Conservation (phyloP, 2,888 invertebrate species). For the Argyresthia goedartella region DNA sequence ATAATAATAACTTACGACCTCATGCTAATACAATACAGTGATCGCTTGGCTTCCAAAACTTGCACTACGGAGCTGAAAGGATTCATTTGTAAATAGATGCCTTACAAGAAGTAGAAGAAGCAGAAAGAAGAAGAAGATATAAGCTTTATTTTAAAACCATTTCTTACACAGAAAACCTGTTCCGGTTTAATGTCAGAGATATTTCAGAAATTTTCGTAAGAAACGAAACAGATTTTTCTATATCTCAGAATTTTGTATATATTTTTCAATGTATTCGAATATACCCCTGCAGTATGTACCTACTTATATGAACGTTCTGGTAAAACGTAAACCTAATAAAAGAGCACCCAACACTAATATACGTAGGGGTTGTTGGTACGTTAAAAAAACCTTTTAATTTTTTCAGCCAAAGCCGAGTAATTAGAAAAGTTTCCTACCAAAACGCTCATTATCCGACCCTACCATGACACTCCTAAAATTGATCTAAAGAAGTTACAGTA, state of each 20-base stretch:
- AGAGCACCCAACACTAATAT: background rate
- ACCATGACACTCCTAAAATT: background rate
- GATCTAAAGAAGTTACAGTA: background rate
- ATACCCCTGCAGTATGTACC: background rate
- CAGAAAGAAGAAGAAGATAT: no score
- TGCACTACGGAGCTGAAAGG: background rate
- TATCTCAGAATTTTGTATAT: background rate
- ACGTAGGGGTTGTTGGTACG: background rate
- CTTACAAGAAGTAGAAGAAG: background rate
- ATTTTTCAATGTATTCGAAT: background rate
- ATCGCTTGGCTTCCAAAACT: background rate
- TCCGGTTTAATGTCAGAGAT: background rate
- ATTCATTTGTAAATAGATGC: background rate
- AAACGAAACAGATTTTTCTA: background rate
- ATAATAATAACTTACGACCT: slow-evolving; percentile 18
- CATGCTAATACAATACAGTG: slow-evolving; percentile 13
- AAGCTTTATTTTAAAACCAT: no score
- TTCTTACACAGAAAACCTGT: background rate
- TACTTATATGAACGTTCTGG: background rate
- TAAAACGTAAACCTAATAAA: background rate
- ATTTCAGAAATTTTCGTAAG: background rate
- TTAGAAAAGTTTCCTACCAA: slow-evolving; percentile 2
- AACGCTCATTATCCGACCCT: background rate
- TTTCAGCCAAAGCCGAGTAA: slow-evolving; percentile 4
- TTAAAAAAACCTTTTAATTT: background rate